Evolutionary conservation across 2,113 vertebrate genomes (phyloP).

Genomic region (Oryzias curvinotus): DNA sequence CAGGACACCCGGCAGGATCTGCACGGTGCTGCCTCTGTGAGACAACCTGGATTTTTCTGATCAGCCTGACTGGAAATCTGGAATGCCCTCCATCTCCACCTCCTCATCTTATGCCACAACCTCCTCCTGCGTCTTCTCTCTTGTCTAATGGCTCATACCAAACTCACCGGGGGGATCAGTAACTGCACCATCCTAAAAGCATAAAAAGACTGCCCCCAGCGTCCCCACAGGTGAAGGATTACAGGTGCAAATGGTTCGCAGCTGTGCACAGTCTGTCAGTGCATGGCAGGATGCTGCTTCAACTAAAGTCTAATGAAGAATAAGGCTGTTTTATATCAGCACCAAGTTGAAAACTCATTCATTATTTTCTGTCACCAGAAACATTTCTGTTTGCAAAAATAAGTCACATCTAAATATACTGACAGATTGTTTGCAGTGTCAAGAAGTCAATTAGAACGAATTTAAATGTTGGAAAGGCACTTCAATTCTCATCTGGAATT

Average conservation of each 20-base stretch:
- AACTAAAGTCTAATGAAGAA: constrained; percentile 27
- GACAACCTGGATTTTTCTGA: constrained; percentile 66
- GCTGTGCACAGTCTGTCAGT: constrained; percentile 38
- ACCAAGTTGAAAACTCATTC: constrained; percentile 26
- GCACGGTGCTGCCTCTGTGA: constrained; percentile 59
- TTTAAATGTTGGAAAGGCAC: constrained; percentile 66
- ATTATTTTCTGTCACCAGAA: background rate
- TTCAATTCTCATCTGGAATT: constrained; percentile 76
- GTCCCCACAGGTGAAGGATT: constrained; percentile 53
- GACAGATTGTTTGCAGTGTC: no score
- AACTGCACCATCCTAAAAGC: constrained; percentile 63
- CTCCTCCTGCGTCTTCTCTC: constrained; percentile 37
- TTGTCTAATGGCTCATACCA: constrained; percentile 71
- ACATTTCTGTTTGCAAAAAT: constrained; percentile 12
- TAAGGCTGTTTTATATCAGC: constrained; percentile 18
- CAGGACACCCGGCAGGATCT: constrained; percentile 72
- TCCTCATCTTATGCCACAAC: constrained; percentile 40
- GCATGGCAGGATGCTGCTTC: constrained; percentile 34
- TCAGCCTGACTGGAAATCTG: constrained; percentile 78
- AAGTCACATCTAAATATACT: no score
- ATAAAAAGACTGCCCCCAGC: constrained; percentile 58
- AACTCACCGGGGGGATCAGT: constrained; percentile 71
- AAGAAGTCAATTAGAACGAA: no score
- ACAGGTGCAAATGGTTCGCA: constrained; percentile 53
- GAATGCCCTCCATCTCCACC: constrained; percentile 68